These are phyloP conservation scores for Caenorhabditis inopinata DNA, from an alignment of 1,140 invertebrate species.

Conservation along the genomic window DNA sequence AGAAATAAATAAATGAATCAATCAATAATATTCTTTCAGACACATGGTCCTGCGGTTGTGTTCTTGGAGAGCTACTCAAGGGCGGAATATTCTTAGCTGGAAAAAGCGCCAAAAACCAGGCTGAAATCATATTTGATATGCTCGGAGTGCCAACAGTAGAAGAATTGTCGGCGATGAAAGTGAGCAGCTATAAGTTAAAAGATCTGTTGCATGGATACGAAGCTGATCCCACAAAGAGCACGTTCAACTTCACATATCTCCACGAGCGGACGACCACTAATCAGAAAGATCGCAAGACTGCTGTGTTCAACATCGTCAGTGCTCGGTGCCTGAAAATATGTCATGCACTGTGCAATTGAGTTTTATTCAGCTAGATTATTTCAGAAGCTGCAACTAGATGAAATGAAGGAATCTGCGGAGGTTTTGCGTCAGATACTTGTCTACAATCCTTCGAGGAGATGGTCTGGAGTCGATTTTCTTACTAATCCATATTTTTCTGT, in stretches of 20 bases:
- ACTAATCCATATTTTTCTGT: constrained; percentile 47
- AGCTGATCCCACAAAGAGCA: not conserved
- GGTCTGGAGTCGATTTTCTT: constrained; percentile 37
- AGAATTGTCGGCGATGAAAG: constrained; percentile 48
- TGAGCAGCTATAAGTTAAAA: not conserved
- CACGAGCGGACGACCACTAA: not conserved
- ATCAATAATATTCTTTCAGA: constrained; percentile 71
- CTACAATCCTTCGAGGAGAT: constrained; percentile 46
- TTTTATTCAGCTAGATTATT: too few relatives aligned
- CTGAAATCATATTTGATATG: constrained; percentile 97
- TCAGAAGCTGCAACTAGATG: not conserved
- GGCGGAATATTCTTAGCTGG: constrained; percentile 98
- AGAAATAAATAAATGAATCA: too few relatives aligned
- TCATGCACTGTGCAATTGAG: too few relatives aligned
- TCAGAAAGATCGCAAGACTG: not conserved
- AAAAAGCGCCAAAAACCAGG: constrained; percentile 94
- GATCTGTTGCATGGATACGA: not conserved
- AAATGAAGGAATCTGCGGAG: constrained; percentile 16
- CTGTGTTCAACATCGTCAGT: not conserved
- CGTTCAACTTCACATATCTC: not conserved
- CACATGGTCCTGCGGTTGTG: constrained; percentile 98
- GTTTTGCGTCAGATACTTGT: constrained; percentile 46
- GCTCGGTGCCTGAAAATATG: too few relatives aligned
- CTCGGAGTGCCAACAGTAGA: constrained; percentile 84
- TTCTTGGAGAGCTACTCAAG: constrained; percentile 81